Conservation (phyloP, 1,140 invertebrate genomes). For the Plutomurus gul region DNA sequence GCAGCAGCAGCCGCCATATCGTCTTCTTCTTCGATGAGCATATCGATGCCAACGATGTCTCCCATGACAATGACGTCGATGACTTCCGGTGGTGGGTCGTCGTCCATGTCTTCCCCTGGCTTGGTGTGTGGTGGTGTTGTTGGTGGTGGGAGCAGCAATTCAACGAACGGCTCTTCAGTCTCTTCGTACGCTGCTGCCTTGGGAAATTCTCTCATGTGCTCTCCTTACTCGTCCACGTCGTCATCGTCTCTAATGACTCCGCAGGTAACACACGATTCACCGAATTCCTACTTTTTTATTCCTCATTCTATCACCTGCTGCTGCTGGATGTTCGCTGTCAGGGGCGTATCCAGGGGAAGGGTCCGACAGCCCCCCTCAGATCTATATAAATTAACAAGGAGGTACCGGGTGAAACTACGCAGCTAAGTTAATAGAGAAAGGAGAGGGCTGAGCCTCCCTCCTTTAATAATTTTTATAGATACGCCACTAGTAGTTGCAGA, state of each 20-base stretch:
- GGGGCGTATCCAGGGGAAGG: too few relatives aligned
- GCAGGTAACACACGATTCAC: constrained; percentile 31
- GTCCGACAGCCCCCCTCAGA: too few relatives aligned
- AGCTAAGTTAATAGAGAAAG: too few relatives aligned
- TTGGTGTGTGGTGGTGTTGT: neutral
- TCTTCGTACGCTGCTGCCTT: constrained; percentile 42
- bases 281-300: neutral
- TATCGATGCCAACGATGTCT: constrained; percentile 32
- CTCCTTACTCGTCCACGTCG: constrained; percentile 35
- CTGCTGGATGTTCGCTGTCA: neutral
- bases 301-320: neutral
- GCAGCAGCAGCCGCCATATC: too few relatives aligned
- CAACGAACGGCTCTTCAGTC: neutral
- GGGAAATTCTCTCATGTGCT: constrained; percentile 48
- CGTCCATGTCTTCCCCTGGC: constrained; percentile 41
- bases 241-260: constrained; percentile 37
- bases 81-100: constrained; percentile 30
- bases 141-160: neutral
- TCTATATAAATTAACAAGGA: too few relatives aligned
- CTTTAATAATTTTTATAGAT: too few relatives aligned
- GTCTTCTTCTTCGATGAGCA: neutral
- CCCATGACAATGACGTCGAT: constrained; percentile 32
- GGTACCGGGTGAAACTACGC: too few relatives aligned
- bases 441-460: too few relatives aligned
- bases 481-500: too few relatives aligned